A percentile compares a stretch with the other conserved stretches of the same genome.
Evolutionary conservation across 1,140 invertebrate genomes (phyloP).

Genomic region (Bradysia coprophila): DNA sequence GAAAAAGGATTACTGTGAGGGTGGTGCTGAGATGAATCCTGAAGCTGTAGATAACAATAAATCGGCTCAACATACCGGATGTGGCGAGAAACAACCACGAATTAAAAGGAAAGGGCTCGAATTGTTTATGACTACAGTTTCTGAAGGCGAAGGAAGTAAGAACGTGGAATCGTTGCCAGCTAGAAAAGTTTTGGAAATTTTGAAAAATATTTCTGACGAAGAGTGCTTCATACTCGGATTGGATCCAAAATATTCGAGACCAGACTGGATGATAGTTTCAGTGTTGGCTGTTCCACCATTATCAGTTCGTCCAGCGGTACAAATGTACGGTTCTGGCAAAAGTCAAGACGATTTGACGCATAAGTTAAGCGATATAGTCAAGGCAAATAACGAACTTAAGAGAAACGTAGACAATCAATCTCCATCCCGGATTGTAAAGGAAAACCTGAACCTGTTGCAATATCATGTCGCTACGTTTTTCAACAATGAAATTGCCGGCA

Average conservation of each 20-base stretch:
- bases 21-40: slow-evolving; percentile 93
- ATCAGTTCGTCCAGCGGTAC: slow-evolving; percentile 84
- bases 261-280: slow-evolving; percentile 99
- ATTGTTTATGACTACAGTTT: slow-evolving; percentile 83
- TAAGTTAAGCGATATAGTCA: slow-evolving; percentile 97
- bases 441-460: slow-evolving; percentile 97
- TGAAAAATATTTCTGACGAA: slow-evolving; percentile 94
- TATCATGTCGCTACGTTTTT: slow-evolving; percentile 96
- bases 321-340: slow-evolving; percentile 96
- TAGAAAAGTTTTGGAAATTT: slow-evolving; percentile 89
- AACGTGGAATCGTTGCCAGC: slow-evolving; percentile 93
- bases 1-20: slow-evolving; percentile 95
- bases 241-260: slow-evolving; percentile 88
- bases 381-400: slow-evolving; percentile 91
- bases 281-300: slow-evolving; percentile 96
- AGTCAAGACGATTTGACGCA: slow-evolving; percentile 99
- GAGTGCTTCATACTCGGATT: slow-evolving; percentile 91
- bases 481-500: slow-evolving; percentile 97
- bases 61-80: slow-evolving; percentile 81
- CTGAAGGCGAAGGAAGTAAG: slow-evolving; percentile 93
- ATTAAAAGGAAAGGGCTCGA: slow-evolving; percentile 79
- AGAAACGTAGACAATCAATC: slow-evolving; percentile 92
- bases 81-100: slow-evolving; percentile 92
- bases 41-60: slow-evolving; percentile 35
- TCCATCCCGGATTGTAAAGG: slow-evolving; percentile 87